phyloP scores from a whole-genome alignment of 2,113 vertebrate genomes.

The Lucifuga dentata region DNA sequence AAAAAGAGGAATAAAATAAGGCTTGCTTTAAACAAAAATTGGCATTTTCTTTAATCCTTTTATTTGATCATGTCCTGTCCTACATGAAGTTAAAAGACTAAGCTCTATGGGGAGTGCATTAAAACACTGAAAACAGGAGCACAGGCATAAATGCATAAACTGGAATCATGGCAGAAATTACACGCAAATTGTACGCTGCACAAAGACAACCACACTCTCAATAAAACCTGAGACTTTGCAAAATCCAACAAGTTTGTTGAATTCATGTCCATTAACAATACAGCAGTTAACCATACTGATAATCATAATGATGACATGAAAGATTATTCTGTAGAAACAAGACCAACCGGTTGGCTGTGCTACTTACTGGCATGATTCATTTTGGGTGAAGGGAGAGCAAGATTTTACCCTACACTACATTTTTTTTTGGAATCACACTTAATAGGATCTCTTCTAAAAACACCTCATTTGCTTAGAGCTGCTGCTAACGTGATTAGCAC shows the following conservation, averaged over 20 bases:
- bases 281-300: constrained; percentile 18
- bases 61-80: constrained; percentile 38
- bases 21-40: constrained; percentile 52
- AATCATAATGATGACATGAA: constrained; percentile 20
- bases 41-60: constrained; percentile 60
- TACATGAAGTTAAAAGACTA: constrained; percentile 43
- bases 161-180: constrained; percentile 51
- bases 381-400: constrained; percentile 16
- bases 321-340: constrained; percentile 9
- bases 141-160: constrained; percentile 56
- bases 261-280: constrained; percentile 44
- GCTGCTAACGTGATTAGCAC: constrained; percentile 63
- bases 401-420: constrained; percentile 53
- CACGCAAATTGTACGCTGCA: constrained; percentile 52
- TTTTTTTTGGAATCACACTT: constrained; percentile 57
- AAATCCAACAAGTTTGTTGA: constrained; percentile 63
- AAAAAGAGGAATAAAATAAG: constrained; percentile 51
- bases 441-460: constrained; percentile 72
- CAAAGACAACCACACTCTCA: constrained; percentile 44
- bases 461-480: constrained; percentile 66
- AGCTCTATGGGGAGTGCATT: constrained; percentile 44
- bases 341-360: constrained; percentile 9
- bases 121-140: constrained; percentile 62
- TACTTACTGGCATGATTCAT: constrained; percentile 13
- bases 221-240: constrained; percentile 42